These are phyloP conservation scores for Sinocyclocheilus maitianheensis DNA, from an alignment of 2,113 vertebrate species.

Conservation along the genomic window DNA sequence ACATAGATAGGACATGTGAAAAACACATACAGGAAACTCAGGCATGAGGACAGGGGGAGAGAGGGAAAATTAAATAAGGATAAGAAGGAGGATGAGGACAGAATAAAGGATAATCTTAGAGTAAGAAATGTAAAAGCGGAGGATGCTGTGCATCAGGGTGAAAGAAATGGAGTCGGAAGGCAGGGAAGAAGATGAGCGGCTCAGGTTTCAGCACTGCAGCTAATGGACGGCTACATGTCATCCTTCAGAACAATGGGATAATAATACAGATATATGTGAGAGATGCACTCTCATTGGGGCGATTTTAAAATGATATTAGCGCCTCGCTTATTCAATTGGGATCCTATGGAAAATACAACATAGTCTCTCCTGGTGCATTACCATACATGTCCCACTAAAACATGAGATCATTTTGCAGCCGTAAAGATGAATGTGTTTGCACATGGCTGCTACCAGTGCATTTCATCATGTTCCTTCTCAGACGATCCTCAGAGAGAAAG, in stretches of 20 bases:
- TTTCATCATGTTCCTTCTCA: slow-evolving; percentile 64
- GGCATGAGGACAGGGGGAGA: neutral
- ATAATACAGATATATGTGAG: slow-evolving; percentile 55
- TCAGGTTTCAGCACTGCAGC: slow-evolving; percentile 34
- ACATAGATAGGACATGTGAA: slow-evolving; percentile 37
- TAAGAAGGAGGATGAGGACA: slow-evolving; percentile 48
- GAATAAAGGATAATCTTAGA: slow-evolving; percentile 15
- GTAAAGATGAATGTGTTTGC: slow-evolving; percentile 50
- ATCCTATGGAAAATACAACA: slow-evolving; percentile 49
- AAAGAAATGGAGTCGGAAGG: slow-evolving; percentile 23
- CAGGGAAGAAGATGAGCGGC: slow-evolving; percentile 35
- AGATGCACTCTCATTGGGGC: slow-evolving; percentile 43
- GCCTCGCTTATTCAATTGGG: slow-evolving; percentile 38
- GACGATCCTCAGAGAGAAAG: slow-evolving; percentile 49
- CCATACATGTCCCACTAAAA: slow-evolving; percentile 57
- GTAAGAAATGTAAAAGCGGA: neutral
- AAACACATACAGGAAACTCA: slow-evolving; percentile 31
- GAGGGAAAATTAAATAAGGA: slow-evolving; percentile 49
- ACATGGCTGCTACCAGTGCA: slow-evolving; percentile 55
- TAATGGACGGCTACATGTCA: slow-evolving; percentile 56
- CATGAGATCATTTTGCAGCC: slow-evolving; percentile 48
- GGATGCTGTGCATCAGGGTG: neutral
- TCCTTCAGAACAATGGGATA: slow-evolving; percentile 55
- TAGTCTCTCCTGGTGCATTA: slow-evolving; percentile 50
- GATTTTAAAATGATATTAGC: slow-evolving; percentile 45